A percentile compares a stretch with the other conserved stretches of the same genome.
Evolutionary conservation across 2,888 invertebrate genomes (phyloP).

Genomic region (Stictocephala bisonia): DNA sequence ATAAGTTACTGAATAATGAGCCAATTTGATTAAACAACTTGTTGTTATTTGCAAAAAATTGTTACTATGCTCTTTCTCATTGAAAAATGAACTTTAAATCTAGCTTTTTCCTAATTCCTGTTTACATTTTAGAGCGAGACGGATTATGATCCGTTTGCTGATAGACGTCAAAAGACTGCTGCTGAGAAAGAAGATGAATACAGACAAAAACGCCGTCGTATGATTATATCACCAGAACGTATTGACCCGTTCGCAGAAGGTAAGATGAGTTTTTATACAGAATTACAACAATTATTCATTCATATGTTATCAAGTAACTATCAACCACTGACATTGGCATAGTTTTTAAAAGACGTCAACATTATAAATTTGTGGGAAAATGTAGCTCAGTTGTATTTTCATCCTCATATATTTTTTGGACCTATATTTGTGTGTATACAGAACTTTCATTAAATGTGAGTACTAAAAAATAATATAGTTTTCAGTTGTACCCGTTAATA

Average conservation of each 20-base stretch:
- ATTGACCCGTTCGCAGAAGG: constrained; percentile 98
- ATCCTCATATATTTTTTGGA: too few relatives aligned
- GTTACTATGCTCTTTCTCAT: constrained; percentile 15
- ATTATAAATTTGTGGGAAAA: too few relatives aligned
- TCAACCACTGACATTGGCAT: constrained; percentile 32
- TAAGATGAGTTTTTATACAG: constrained; percentile 62
- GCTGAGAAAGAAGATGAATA: constrained; percentile 98
- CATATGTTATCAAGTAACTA: background rate
- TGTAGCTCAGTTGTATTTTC: too few relatives aligned
- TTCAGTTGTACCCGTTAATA: too few relatives aligned
- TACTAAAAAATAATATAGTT: too few relatives aligned
- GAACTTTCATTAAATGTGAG: too few relatives aligned
- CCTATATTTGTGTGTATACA: too few relatives aligned
- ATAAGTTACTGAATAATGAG: background rate
- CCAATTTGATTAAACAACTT: background rate
- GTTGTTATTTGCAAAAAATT: constrained; percentile 39
- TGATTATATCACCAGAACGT: constrained; percentile 96
- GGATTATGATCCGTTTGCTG: constrained; percentile 95
- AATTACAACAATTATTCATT: background rate
- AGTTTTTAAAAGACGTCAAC: too few relatives aligned
- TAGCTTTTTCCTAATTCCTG: background rate
- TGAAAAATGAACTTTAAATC: too few relatives aligned
- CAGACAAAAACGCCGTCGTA: constrained; percentile 84
- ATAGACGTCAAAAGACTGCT: constrained; percentile 89
- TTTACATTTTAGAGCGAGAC: constrained; percentile 82